Evolutionary conservation across 2,113 vertebrate species (phyloP).

Genomic region (Pomatorhinus ruficollis): DNA sequence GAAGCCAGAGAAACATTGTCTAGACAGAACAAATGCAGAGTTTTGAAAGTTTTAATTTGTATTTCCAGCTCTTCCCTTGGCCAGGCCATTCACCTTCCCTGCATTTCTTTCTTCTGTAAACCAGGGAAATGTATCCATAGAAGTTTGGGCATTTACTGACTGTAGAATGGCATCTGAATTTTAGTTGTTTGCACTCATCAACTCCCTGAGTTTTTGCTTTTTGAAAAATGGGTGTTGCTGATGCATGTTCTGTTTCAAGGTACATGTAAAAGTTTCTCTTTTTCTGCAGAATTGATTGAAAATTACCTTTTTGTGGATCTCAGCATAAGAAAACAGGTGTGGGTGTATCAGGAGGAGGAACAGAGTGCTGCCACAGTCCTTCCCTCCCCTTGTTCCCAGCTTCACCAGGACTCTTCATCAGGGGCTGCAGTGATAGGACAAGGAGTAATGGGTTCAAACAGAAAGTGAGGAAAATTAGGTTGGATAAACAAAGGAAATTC

Average conservation of each 20-base stretch:
- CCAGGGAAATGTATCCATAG: accelerated
- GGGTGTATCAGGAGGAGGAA: background rate
- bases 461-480: background rate
- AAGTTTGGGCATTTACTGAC: background rate
- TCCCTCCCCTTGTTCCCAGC: background rate
- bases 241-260: accelerated
- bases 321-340: background rate
- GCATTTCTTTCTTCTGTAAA: background rate
- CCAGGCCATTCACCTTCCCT: background rate
- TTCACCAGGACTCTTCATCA: background rate
- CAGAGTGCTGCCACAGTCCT: background rate
- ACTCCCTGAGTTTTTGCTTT: background rate
- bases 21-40: background rate
- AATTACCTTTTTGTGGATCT: background rate
- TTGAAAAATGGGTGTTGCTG: background rate
- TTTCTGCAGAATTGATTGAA: background rate
- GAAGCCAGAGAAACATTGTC: background rate
- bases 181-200: background rate
- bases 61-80: background rate
- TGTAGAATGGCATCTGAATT: background rate
- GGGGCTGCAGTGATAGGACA: background rate
- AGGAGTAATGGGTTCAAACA: background rate
- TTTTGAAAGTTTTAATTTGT: background rate
- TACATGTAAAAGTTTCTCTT: background rate
- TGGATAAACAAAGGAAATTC: background rate